Base-by-base conservation (phyloP, 2,888 invertebrate genomes). In the Orchestes rusci region DNA sequence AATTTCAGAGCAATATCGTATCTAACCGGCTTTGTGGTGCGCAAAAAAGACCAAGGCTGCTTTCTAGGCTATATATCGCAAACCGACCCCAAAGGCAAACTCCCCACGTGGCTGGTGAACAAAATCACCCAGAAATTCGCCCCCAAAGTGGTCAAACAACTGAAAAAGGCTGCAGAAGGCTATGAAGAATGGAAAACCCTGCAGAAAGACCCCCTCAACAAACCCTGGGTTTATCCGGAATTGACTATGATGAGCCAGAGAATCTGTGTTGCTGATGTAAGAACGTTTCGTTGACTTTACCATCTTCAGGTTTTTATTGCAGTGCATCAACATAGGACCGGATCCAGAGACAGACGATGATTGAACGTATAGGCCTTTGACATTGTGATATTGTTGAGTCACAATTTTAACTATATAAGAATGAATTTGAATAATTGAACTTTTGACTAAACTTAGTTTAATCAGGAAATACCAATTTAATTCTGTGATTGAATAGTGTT, bases 31-130 rank as follows among this genome's bases (percentile, higher is more conserved):
- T 82, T 80, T 62, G 75, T 84, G 53, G 77, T 92, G 49, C 73
- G 85, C 39, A 71, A 76, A 2, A 64, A 73, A 16, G 68, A 65
- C 39, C 67, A 66, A 43, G 84, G 86, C 50, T 86, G 88, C 62
- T 82, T 84, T 70, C 71, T 93, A 44, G 88, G 87, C 16, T 94
- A 93, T 66, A 80, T 93, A 20, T 86, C 92, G 2, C 88, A 92
- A 59, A 87, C 88, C 3, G 93, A 93, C 68, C 92, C 92, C 7
- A 80, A 84, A 61, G 93, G 92, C 52, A 81, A 81, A 32, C 71
- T 93, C 43, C 93, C 93, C 1, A 81, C 84, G 4, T 93, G 92
- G 92, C 72, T 90, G 45, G 88, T 92, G 32, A 93, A 94, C 70
- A 88, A 80, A 67, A 73, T 87, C 8, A 89, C 91, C 20, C 85